These are phyloP conservation scores for Hecatera dysodea DNA, from an alignment of 2,888 invertebrate species.

Conservation along the genomic window DNA sequence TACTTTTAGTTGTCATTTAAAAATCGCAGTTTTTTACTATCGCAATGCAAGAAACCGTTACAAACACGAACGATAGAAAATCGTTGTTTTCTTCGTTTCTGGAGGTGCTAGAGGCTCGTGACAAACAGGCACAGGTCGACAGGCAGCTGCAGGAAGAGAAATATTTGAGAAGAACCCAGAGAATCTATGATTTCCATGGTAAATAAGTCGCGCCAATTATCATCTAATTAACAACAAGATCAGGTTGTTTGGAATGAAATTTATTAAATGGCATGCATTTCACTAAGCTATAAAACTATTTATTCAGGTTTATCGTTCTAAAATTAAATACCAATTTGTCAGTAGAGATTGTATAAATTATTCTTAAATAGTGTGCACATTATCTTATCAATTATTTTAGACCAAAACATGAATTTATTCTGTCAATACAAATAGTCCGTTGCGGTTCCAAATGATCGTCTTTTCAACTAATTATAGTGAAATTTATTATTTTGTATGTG, in stretches of 20 bases:
- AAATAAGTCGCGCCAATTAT: slow-evolving; percentile 55
- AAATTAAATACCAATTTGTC: neutral
- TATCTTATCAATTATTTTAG: neutral
- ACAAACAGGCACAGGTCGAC: slow-evolving; percentile 82
- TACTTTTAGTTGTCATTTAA: slow-evolving; percentile 31
- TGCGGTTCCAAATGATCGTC: neutral
- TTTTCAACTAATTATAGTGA: neutral
- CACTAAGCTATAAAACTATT: neutral
- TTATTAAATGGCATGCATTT: slow-evolving; percentile 5
- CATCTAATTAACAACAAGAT: neutral
- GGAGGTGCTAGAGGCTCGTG: slow-evolving; percentile 84
- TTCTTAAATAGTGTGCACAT: neutral
- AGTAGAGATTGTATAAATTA: neutral
- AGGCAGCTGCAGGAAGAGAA: slow-evolving; percentile 86
- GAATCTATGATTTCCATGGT: slow-evolving; percentile 88
- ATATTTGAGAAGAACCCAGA: slow-evolving; percentile 84
- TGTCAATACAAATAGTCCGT: neutral
- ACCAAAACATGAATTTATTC: neutral
- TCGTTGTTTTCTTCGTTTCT: slow-evolving; percentile 86
- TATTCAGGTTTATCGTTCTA: neutral
- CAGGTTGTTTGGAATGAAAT: slow-evolving; percentile 56
- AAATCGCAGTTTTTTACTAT: slow-evolving; percentile 62
- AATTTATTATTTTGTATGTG: neutral
- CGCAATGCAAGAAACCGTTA: slow-evolving; percentile 90
- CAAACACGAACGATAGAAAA: slow-evolving; percentile 84